A percentile compares a stretch with the other conserved stretches of the same genome.
phyloP scores from a whole-genome alignment of 2,888 invertebrate genomes.

The Cyaniris semiargus region DNA sequence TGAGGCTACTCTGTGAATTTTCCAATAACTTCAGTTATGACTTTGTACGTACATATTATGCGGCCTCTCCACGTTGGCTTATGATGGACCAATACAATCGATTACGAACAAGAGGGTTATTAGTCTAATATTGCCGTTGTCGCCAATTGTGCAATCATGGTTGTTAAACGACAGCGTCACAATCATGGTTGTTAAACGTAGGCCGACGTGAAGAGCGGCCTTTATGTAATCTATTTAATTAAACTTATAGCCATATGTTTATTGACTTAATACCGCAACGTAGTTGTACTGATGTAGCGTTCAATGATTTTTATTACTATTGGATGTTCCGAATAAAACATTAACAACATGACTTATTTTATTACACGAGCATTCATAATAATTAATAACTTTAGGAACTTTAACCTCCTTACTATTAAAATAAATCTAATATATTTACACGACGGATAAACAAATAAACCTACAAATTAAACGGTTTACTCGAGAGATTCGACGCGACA shows the following conservation, averaged over 20 bases:
- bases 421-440: no score
- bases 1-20: background rate
- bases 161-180: background rate
- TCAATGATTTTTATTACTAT: slow-evolving; percentile 48
- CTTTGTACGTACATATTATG: background rate
- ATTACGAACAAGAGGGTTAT: background rate
- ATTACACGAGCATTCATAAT: background rate
- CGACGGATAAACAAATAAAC: no score
- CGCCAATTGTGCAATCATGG: background rate
- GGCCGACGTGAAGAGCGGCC: background rate
- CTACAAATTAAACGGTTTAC: no score
- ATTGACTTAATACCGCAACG: slow-evolving; percentile 39
- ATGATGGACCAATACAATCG: background rate
- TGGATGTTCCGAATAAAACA: slow-evolving; percentile 51
- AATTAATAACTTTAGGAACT: no score
- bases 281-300: slow-evolving; percentile 46
- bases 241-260: slow-evolving; percentile 31
- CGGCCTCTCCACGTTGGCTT: background rate
- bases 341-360: slow-evolving; percentile 31
- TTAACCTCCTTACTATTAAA: no score
- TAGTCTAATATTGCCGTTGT: background rate
- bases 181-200: background rate
- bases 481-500: background rate
- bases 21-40: background rate
- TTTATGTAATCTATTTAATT: slow-evolving; percentile 26